Base-by-base conservation (phyloP, 2,797 vertebrate genomes). In the Dallia pectoralis region DNA sequence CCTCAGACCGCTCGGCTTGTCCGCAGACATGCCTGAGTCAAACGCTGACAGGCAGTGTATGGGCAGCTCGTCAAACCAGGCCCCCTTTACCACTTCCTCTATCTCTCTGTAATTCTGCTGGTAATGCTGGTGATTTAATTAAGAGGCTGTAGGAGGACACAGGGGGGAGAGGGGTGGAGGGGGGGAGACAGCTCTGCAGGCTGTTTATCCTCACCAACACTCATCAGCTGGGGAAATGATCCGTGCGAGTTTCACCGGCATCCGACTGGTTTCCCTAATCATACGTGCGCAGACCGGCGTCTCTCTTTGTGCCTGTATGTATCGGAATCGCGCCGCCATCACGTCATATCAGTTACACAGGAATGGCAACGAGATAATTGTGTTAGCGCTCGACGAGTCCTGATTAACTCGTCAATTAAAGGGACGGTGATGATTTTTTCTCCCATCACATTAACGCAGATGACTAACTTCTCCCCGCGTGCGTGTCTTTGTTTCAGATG, bases 401-500 rank as follows among this genome's bases (percentile, higher is more conserved):
- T 9, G n/a, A 22, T 19, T 56, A 22, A 22, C 51, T 56, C n/a
- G n/a, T 56, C n/a, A 0, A 56, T 12, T 56, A n/a, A 56, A n/a
- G 36, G 36, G 36, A 40, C 36, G 4, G 5, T 9, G 5, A 5
- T 6, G 5, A 40, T 40, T 40, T 40, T 40, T 40, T 40, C 9
- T 9, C 4, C 4, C 27, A 19, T 59, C 56, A 59, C 19, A 62
- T 9, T 16, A 14, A 11, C 25, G 9, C 16, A 4, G 51, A 22
- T 1, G n/a, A 59, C 22, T 11, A 12, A 12, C 25, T 7, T 63
- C 64, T 25, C 16, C 18, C 11, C 25, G 27, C 15, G 25, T 3
- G 69, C 51, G 25, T 3, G 25, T 22, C 15, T 8, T 11, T 66
- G 16, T 44, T 19, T 12, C 82, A 97, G 96, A 64, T 97, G 96